Conservation (phyloP, 1,140 invertebrate species). For the Grapholita molesta region DNA sequence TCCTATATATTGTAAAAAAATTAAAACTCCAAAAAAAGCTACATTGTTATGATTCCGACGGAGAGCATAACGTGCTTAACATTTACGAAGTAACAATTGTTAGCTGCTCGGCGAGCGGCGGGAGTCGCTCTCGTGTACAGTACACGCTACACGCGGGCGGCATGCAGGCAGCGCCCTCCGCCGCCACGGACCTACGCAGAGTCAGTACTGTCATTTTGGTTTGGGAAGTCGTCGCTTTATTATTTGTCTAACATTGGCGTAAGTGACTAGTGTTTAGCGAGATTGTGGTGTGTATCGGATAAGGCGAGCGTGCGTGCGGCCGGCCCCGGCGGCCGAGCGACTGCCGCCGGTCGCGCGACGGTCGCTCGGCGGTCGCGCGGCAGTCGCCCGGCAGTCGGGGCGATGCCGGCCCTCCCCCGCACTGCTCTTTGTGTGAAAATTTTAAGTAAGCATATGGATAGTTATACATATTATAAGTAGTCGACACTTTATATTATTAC, state of each 20-base stretch:
- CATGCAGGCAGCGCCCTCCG: constrained; percentile 5
- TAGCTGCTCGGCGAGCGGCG: constrained; percentile 49
- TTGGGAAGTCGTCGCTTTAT: constrained; percentile 60
- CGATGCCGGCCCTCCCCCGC: constrained; percentile 24
- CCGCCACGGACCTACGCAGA: constrained; percentile 43
- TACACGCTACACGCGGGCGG: no score
- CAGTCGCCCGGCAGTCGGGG: background rate
- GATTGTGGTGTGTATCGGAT: constrained; percentile 55
- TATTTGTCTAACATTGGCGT: constrained; percentile 63
- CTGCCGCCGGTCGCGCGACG: constrained; percentile 16
- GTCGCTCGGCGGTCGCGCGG: constrained; percentile 20
- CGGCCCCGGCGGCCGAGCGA: background rate
- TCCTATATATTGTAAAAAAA: constrained; percentile 78
- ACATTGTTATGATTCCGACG: constrained; percentile 67
- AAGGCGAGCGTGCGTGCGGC: constrained; percentile 20
- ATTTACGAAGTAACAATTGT: constrained; percentile 61
- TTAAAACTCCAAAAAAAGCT: constrained; percentile 75
- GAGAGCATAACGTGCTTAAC: constrained; percentile 55
- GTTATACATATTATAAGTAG: constrained; percentile 76
- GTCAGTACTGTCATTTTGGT: constrained; percentile 63
- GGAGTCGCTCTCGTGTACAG: constrained; percentile 20
- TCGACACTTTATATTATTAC: constrained; percentile 78
- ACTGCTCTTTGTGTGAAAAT: constrained; percentile 71
- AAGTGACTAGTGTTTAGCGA: constrained; percentile 58
- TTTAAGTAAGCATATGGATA: constrained; percentile 71